These are phyloP conservation scores for Tetrax tetrax DNA, from an alignment of 2,113 vertebrate genomes.

Conservation along the genomic window DNA sequence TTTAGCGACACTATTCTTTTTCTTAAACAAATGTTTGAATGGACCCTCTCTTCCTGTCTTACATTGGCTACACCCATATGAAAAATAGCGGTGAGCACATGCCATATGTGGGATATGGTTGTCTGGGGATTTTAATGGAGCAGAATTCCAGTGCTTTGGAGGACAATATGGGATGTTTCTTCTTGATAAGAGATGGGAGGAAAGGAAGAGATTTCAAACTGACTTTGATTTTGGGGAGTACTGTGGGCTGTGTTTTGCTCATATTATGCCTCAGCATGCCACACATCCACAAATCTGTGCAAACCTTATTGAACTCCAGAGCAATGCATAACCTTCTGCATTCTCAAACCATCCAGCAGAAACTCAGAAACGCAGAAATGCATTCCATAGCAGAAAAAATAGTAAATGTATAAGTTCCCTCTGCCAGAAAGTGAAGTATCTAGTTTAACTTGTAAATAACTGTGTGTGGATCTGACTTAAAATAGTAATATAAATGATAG, in stretches of 20 bases:
- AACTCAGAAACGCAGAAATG: neutral
- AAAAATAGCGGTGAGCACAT: neutral
- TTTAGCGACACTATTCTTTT: neutral
- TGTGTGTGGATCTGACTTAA: neutral
- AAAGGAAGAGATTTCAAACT: slow-evolving; percentile 61
- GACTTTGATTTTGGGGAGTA: slow-evolving; percentile 53
- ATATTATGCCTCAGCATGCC: slow-evolving; percentile 51
- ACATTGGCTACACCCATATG: neutral
- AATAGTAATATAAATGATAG: neutral
- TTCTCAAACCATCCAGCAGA: slow-evolving; percentile 33
- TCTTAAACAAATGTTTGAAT: neutral
- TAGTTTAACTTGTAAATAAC: neutral
- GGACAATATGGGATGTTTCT: slow-evolving; percentile 30
- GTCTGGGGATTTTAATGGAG: slow-evolving; percentile 54
- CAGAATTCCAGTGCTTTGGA: slow-evolving; percentile 53
- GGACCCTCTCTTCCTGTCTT: neutral
- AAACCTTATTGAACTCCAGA: slow-evolving; percentile 47
- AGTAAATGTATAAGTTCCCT: neutral
- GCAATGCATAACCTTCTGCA: slow-evolving; percentile 43
- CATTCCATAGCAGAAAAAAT: neutral
- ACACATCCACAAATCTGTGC: slow-evolving; percentile 62
- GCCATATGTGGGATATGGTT: neutral
- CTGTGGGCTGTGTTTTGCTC: slow-evolving; percentile 15
- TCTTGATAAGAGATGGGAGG: slow-evolving; percentile 50
- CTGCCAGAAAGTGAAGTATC: neutral